These are phyloP conservation scores for Gymnothorax reevesii DNA, from an alignment of 2,797 vertebrate species.

Conservation along the genomic window DNA sequence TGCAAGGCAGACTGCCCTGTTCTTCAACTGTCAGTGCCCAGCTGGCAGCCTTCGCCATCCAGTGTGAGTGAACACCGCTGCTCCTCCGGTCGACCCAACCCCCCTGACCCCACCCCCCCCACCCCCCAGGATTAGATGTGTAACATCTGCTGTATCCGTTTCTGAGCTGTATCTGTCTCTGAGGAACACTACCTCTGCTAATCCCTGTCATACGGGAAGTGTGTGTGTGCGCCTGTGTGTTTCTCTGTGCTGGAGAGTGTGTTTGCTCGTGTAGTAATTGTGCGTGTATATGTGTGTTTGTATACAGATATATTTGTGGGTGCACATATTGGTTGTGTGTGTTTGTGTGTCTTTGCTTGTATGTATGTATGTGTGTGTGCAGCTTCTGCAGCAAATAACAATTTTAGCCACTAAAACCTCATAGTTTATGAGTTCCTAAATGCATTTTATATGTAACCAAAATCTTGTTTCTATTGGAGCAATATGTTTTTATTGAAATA, in stretches of 20 bases:
- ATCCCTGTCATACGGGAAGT: neutral
- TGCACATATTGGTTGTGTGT: neutral
- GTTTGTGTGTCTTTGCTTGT: neutral
- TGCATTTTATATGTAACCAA: neutral
- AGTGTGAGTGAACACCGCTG: slow-evolving; percentile 68
- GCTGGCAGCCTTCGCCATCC: slow-evolving; percentile 78
- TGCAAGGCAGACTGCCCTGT: slow-evolving; percentile 84
- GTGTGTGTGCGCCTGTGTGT: neutral
- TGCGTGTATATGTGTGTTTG: neutral
- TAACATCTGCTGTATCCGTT: neutral
- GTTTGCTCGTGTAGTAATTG: neutral
- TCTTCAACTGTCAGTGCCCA: slow-evolving; percentile 69
- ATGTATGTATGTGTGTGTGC: neutral
- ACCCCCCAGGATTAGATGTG: neutral
- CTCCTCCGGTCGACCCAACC: neutral
- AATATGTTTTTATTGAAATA: neutral
- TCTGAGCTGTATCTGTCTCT: neutral
- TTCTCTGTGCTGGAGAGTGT: neutral
- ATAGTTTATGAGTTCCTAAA: neutral
- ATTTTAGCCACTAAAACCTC: neutral
- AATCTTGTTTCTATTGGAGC: neutral
- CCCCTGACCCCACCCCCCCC: too few relatives aligned
- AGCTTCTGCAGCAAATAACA: neutral
- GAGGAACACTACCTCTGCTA: neutral
- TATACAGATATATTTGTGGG: neutral